Conservation (phyloP, 2,797 vertebrate species). For the Takifugu ocellatus region DNA sequence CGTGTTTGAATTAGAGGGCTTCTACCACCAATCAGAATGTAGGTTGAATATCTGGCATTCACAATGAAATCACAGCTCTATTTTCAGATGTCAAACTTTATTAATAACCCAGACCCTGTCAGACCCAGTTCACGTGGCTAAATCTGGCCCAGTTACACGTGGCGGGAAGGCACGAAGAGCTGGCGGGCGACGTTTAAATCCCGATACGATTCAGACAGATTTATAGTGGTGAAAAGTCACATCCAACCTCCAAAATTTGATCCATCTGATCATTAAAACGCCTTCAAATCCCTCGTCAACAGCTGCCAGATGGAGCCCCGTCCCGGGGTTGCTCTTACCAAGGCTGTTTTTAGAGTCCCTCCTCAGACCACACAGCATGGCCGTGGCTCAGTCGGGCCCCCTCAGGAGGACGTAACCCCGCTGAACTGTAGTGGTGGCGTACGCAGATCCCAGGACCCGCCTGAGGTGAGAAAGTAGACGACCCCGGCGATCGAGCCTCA, state of each 20-base stretch:
- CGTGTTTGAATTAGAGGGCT: slow-evolving; percentile 56
- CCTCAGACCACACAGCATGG: slow-evolving; percentile 81
- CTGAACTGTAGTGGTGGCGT: slow-evolving; percentile 42
- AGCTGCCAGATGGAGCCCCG: slow-evolving; percentile 11
- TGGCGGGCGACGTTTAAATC: slow-evolving; percentile 27
- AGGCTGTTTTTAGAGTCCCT: slow-evolving; percentile 73
- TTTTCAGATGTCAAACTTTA: slow-evolving; percentile 72
- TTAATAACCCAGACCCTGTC: slow-evolving; percentile 59
- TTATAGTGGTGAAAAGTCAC: neutral
- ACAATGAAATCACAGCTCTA: slow-evolving; percentile 68
- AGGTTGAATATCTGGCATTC: slow-evolving; percentile 72
- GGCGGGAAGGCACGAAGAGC: slow-evolving; percentile 25
- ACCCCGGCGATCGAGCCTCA: slow-evolving; percentile 35
- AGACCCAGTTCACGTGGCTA: slow-evolving; percentile 58
- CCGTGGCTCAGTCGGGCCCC: slow-evolving; percentile 51
- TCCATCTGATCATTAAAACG: slow-evolving; percentile 2
- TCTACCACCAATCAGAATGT: slow-evolving; percentile 64
- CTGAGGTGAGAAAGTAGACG: slow-evolving; percentile 18
- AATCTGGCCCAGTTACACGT: slow-evolving; percentile 51
- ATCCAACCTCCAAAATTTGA: slow-evolving; percentile 4
- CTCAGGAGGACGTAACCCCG: slow-evolving; percentile 34
- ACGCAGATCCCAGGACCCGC: slow-evolving; percentile 38
- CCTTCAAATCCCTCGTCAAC: slow-evolving; percentile 8
- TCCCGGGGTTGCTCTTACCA: slow-evolving; percentile 64
- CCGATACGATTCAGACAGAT: neutral